Evolutionary conservation across 2,888 invertebrate species (phyloP).

Genomic region (Cyclophora punctaria): DNA sequence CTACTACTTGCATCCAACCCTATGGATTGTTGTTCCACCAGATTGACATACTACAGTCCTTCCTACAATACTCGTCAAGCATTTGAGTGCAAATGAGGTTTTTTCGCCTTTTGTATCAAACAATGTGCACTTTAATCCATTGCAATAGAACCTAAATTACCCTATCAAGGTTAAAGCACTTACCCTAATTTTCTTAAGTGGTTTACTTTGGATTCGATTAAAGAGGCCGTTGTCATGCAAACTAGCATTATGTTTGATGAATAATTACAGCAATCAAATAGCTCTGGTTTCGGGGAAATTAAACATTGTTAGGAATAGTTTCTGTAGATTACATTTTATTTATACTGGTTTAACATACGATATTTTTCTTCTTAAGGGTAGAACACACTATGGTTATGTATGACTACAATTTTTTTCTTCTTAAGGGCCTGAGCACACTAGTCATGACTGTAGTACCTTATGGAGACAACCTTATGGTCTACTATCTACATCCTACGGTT

Average conservation of each 20-base stretch:
- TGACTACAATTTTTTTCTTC: too few species aligned
- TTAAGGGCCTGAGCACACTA: too few species aligned
- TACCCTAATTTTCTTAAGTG: constrained; percentile 23
- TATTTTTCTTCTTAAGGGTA: too few species aligned
- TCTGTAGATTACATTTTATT: too few species aligned
- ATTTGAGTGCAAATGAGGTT: constrained; percentile 61
- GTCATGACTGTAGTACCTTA: too few species aligned
- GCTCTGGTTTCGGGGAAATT: constrained; percentile 7
- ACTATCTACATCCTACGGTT: too few species aligned
- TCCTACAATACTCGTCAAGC: constrained; percentile 45
- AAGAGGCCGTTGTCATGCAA: constrained; percentile 26
- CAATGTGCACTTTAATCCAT: neutral
- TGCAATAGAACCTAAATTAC: constrained; percentile 4
- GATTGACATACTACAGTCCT: constrained; percentile 40
- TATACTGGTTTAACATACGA: too few species aligned
- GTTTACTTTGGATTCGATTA: constrained; percentile 24
- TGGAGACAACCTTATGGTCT: too few species aligned
- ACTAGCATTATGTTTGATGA: constrained; percentile 16
- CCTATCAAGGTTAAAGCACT: constrained; percentile 16
- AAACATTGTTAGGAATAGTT: neutral
- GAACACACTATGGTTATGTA: too few species aligned
- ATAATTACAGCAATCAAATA: constrained; percentile 16
- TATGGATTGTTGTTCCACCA: constrained; percentile 46
- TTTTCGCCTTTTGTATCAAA: constrained; percentile 28
- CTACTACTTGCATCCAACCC: constrained; percentile 13